Evolutionary conservation across 2,888 invertebrate species (phyloP).

Genomic region (Diloba caeruleocephala): DNA sequence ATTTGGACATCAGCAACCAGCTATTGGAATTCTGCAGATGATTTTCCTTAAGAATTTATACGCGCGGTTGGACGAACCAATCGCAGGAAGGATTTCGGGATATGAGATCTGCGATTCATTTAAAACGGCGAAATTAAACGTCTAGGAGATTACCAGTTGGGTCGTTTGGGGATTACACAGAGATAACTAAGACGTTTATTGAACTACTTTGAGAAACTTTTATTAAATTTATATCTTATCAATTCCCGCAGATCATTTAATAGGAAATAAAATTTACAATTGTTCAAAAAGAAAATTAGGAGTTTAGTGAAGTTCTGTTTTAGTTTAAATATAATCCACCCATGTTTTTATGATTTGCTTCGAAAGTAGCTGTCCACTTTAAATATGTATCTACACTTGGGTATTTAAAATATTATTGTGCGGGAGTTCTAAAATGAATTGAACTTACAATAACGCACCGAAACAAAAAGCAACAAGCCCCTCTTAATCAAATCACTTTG

Average conservation of each 20-base stretch:
- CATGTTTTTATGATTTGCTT: slow-evolving; percentile 15
- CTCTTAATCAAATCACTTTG: slow-evolving; percentile 40
- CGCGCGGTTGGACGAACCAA: slow-evolving; percentile 66
- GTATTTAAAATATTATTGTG: too few relatives aligned
- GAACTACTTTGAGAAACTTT: slow-evolving; percentile 71
- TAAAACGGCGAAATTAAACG: slow-evolving; percentile 81
- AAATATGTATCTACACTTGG: too few relatives aligned
- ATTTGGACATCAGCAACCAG: slow-evolving; percentile 81
- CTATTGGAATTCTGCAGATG: slow-evolving; percentile 84
- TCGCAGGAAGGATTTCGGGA: slow-evolving; percentile 68
- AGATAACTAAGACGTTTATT: slow-evolving; percentile 76
- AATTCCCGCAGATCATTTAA: slow-evolving; percentile 57
- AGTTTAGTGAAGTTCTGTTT: slow-evolving; percentile 38
- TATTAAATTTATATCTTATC: slow-evolving; percentile 68
- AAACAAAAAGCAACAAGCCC: slow-evolving; percentile 12
- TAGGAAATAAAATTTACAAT: slow-evolving; percentile 65
- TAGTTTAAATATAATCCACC: slow-evolving; percentile 29
- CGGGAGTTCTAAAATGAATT: too few relatives aligned
- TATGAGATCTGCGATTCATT: slow-evolving; percentile 78
- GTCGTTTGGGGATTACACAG: slow-evolving; percentile 73
- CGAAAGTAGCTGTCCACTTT: too few relatives aligned
- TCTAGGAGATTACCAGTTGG: slow-evolving; percentile 74
- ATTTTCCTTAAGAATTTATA: slow-evolving; percentile 79
- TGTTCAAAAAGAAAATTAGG: slow-evolving; percentile 41
- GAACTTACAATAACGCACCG: too few relatives aligned